phyloP scores from a whole-genome alignment of 1,140 invertebrate genomes.

The Zaprionus vittiger region DNA sequence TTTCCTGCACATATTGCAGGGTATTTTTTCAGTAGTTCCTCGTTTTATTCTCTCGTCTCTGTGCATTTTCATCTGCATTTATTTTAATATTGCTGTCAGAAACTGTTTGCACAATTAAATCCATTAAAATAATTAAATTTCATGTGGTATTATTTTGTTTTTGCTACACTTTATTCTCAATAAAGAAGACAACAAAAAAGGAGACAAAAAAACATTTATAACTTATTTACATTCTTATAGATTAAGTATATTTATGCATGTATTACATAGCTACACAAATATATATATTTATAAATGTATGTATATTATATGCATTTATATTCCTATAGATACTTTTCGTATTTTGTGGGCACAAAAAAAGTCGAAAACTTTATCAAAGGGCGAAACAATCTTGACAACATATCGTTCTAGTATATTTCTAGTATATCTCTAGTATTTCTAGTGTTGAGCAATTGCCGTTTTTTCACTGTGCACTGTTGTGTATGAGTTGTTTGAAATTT shows the following conservation, averaged over 20 bases:
- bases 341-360: constrained; percentile 41
- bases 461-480: constrained; percentile 19
- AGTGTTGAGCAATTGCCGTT: constrained; percentile 30
- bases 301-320: constrained; percentile 19
- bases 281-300: constrained; percentile 14
- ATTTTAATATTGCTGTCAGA: constrained; percentile 29
- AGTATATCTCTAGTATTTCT: constrained; percentile 11
- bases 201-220: constrained; percentile 51
- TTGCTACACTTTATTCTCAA: constrained; percentile 72
- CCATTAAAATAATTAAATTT: neutral
- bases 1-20: neutral
- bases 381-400: constrained; percentile 31
- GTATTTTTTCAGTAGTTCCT: neutral
- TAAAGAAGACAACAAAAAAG: constrained; percentile 31
- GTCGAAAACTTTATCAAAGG: constrained; percentile 12
- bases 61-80: constrained; percentile 3
- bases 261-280: constrained; percentile 19
- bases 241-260: constrained; percentile 39
- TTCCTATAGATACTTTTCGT: constrained; percentile 8
- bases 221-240: constrained; percentile 73
- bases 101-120: constrained; percentile 46
- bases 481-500: neutral
- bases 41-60: neutral
- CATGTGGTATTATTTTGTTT: constrained; percentile 2
- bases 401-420: constrained; percentile 32